These are phyloP conservation scores for Cygnus atratus DNA, from an alignment of 2,113 vertebrate species.

Conservation along the genomic window DNA sequence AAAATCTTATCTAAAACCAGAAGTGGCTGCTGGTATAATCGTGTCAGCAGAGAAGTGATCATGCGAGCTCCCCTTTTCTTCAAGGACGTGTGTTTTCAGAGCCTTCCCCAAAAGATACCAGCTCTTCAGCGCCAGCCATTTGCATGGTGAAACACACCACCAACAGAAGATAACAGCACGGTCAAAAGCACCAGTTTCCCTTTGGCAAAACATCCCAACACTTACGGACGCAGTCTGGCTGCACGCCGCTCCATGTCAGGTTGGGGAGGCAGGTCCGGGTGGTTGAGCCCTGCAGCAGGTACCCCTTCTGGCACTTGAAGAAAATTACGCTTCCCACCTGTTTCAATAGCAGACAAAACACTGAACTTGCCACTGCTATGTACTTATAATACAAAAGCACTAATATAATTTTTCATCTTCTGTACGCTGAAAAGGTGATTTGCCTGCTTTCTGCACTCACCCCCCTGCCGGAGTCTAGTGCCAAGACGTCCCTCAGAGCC, in stretches of 20 bases:
- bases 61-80: not conserved
- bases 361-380: not conserved
- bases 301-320: conserved; percentile 94
- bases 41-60: accelerated
- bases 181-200: accelerated
- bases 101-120: not conserved
- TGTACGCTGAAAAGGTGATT: accelerated
- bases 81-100: accelerated
- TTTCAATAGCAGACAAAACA: not conserved
- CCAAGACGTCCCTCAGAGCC: not conserved
- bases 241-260: conserved; percentile 95
- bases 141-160: accelerated
- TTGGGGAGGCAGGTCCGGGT: conserved; percentile 94
- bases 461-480: not conserved
- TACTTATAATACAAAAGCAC: accelerated
- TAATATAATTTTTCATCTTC: not conserved
- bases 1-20: not conserved
- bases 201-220: not conserved
- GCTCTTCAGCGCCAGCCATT: not conserved
- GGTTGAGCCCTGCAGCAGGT: conserved; percentile 95
- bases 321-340: conserved; percentile 89
- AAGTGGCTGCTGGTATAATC: not conserved
- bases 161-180: accelerated
- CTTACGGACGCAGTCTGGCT: conserved; percentile 93
- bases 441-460: not conserved